Base-by-base conservation (phyloP, 2,113 vertebrate species). In the Ursus arctos region DNA sequence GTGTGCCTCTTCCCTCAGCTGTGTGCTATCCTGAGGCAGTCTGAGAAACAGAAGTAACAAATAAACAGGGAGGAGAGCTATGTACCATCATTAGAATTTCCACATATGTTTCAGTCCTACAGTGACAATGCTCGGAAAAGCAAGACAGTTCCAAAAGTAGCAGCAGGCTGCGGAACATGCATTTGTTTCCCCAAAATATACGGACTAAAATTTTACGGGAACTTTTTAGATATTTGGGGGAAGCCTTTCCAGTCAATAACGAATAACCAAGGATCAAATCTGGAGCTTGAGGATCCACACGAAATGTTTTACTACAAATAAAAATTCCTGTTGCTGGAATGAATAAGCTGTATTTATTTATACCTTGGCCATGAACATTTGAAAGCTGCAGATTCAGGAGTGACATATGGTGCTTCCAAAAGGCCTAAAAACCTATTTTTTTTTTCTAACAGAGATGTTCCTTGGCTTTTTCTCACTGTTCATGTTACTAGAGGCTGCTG, bases 381-480 rank as follows among this genome's bases (percentile, higher is more conserved):
- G 87, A 97, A 96, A 97, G 76, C 94, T 94, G 71, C 63, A 95
- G 85, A 94, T 94, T 97, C 89, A 89, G 83, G 33, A 90, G 69
- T 94, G 97, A 94, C 97, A 98, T 98, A 96, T 96, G 97, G 97
- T 92, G 16, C 49, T 88, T 59, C 67, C 79, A 81, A 93, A 96
- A 92, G 63, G 18, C 95, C 76, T 96, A 76, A 93, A 97, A 81
- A n/a, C 28, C 14, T 31, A 24, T n/a, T 69, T 40, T 49, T n/a
- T 91, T 76, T 92, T 77, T 80, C 69, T 40, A 88, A 79, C 57
- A 77, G 63, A 95, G 90, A 95, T 95, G 53, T 92, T 96, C 65
- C 85, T 80, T 63, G 59, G 84, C 31, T 97, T 92, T 94, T 95
- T 80, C 65, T 96, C 51, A 79, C n/a, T 80, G 12, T 71, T 87